Conservation (phyloP, 2,888 invertebrate species). For the Mythimna impura region DNA sequence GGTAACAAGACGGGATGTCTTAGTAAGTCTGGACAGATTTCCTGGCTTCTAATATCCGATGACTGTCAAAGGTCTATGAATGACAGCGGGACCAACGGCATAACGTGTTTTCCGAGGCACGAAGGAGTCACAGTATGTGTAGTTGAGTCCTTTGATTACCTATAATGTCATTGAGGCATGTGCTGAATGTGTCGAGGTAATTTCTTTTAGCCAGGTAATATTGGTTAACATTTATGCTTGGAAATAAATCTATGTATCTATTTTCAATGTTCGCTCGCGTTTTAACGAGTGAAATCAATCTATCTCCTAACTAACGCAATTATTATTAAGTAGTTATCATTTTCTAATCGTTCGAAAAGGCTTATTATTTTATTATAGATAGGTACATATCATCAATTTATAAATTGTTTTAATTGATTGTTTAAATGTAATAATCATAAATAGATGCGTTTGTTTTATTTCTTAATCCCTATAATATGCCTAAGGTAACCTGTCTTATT, state of each 20-base stretch:
- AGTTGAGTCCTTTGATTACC: no score
- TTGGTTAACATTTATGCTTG: constrained; percentile 31
- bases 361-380: constrained; percentile 66
- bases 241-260: constrained; percentile 20
- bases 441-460: constrained; percentile 25
- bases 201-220: not conserved
- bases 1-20: no score
- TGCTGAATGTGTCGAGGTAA: not conserved
- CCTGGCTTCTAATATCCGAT: no score
- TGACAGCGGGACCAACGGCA: no score
- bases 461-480: not conserved
- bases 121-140: no score
- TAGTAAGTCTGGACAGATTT: no score
- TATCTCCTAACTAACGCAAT: constrained; percentile 48
- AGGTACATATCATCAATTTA: constrained; percentile 72
- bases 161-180: not conserved
- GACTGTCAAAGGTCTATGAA: no score
- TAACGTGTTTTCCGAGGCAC: no score
- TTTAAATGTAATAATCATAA: constrained; percentile 69
- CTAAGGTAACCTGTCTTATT: no score
- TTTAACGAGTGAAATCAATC: constrained; percentile 68
- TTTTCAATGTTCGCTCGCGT: constrained; percentile 64
- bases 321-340: constrained; percentile 57
- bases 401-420: constrained; percentile 70
- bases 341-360: constrained; percentile 64